A percentile compares a stretch with the other conserved stretches of the same genome.
phyloP scores from a whole-genome alignment of 2,113 vertebrate genomes.

The Dromaius novaehollandiae region DNA sequence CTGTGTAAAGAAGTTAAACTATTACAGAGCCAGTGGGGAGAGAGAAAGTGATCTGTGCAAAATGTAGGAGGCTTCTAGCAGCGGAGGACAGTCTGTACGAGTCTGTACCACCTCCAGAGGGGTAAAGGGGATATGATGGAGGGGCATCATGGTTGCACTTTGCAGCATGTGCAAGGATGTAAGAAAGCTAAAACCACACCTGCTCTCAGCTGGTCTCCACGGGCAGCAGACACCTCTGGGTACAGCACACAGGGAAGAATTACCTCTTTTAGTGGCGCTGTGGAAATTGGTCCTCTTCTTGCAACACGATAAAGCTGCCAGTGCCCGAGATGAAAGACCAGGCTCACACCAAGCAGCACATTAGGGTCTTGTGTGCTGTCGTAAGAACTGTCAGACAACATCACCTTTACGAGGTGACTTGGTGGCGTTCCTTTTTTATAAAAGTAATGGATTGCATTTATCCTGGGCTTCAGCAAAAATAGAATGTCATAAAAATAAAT shows the following conservation, averaged over 20 bases:
- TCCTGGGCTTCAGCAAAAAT: not conserved
- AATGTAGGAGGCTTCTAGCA: not conserved
- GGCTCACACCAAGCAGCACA: not conserved
- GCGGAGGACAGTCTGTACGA: not conserved
- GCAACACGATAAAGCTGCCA: not conserved
- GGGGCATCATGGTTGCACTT: rapidly evolving
- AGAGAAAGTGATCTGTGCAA: not conserved
- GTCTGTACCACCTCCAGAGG: not conserved
- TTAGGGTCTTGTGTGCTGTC: not conserved
- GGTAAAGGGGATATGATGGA: not conserved
- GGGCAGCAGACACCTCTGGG: not conserved
- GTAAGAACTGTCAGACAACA: no score
- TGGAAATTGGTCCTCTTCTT: not conserved
- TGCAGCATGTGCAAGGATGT: not conserved
- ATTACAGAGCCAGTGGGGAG: not conserved
- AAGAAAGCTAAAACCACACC: not conserved
- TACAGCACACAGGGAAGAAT: not conserved
- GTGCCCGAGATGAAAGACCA: not conserved
- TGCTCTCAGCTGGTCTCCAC: not conserved
- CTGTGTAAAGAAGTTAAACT: not conserved
- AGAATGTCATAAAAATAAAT: not conserved
- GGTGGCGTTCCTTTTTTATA: not conserved
- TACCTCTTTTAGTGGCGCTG: not conserved
- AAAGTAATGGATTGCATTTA: not conserved
- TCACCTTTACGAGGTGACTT: not conserved